Base-by-base conservation (phyloP, 2,888 invertebrate genomes). In the Ochropleura plecta region DNA sequence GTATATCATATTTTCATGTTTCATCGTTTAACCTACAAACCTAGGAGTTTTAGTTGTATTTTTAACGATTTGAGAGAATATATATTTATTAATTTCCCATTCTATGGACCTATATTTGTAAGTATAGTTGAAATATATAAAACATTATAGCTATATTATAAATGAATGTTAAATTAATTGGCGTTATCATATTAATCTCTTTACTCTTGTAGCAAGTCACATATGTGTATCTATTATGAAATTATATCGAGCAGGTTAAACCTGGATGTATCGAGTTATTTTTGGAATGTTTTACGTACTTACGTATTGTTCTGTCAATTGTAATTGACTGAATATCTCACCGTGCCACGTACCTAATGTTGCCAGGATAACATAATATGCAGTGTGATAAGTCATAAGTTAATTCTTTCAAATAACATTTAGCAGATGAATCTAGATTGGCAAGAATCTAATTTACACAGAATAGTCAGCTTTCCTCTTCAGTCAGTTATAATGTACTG, bases 241-340 rank as follows among this genome's bases (percentile, higher is more conserved):
- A 83, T 72, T 78, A 63, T 82, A 85, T 85, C 67, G 67, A 73
- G 76, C 88, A 76, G 88, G 87, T 89, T 14, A 81, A 60, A 88
- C 85, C 82, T 88, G 86, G 73, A 49, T 67, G 78, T 87, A 85
- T 86, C 82, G 66, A 88, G 84, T 90, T 91, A 91, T 91, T 91
- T 91, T 91, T 91, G 68, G 89, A 91, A 80, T 88, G 79, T 86
- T 91, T 88, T 91, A 90, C 85, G 82, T 88, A 85, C 60, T 55
- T 81, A 77, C 73, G 70, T 82, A 82, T 83, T 73, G 80, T 82
- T 84, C 86, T 81, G 90, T 91, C 90, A 89, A 90, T 91, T 91
- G 81, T 81, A 72, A 79, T 86, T 86, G 87, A 88, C 86, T 88
- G 78, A 82, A 75, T 76, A 82, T 90, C 89, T 90, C 89, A 75